These are phyloP conservation scores for Volucella inanis DNA, from an alignment of 2,888 invertebrate species.

Conservation along the genomic window DNA sequence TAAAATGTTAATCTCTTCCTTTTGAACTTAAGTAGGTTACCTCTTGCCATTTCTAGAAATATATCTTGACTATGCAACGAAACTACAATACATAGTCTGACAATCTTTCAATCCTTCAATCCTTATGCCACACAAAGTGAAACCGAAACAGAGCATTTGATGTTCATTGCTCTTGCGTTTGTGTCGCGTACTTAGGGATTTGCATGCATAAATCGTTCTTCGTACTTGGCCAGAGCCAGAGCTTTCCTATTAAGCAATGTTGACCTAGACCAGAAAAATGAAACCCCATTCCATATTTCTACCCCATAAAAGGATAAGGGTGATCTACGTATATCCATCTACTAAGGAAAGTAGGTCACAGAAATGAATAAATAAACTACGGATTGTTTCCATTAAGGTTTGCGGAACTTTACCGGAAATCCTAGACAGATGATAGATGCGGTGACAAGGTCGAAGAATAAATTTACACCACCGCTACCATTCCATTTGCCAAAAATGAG, in stretches of 20 bases:
- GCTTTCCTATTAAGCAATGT: conserved; percentile 22
- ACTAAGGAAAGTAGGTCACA: conserved; percentile 31
- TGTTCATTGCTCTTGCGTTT: conserved; percentile 57
- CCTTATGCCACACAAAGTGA: conserved; percentile 15
- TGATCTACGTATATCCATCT: neutral
- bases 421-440: conserved; percentile 46
- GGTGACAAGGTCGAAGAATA: conserved; percentile 63
- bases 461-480: conserved; percentile 17
- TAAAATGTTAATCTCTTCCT: conserved; percentile 61
- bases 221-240: neutral
- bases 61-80: conserved; percentile 36
- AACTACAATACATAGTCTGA: conserved; percentile 4
- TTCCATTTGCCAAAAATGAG: neutral
- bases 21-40: conserved; percentile 36
- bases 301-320: neutral
- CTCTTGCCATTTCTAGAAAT: neutral
- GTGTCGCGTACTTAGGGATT: conserved; percentile 61
- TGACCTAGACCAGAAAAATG: conserved; percentile 55
- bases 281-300: neutral
- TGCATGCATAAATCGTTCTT: conserved; percentile 64
- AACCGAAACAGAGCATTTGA: conserved; percentile 39
- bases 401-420: conserved; percentile 33
- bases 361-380: conserved; percentile 69
- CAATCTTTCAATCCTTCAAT: neutral
- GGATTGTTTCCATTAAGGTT: conserved; percentile 58